A percentile compares a stretch with the other conserved stretches of the same genome.
Conservation (phyloP, 2,888 invertebrate genomes). For the Agonum fuliginosum region DNA sequence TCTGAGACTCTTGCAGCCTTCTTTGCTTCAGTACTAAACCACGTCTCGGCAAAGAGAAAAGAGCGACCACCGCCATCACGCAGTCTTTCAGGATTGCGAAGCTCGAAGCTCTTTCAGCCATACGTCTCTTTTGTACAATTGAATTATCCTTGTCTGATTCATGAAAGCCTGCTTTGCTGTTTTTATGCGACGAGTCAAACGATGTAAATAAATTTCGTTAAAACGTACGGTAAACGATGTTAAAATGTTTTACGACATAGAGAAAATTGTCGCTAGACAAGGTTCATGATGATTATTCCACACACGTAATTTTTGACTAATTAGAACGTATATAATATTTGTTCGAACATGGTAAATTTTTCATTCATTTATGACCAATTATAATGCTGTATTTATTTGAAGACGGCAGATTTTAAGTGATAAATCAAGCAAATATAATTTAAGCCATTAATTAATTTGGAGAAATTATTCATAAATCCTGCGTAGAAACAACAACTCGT, state of each 20-base stretch:
- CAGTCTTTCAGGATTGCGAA: conserved; percentile 21
- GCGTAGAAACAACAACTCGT: too few relatives aligned
- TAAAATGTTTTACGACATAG: conserved; percentile 26
- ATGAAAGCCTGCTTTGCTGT: conserved; percentile 1
- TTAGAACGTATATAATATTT: too few relatives aligned
- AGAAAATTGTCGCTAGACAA: conserved; percentile 19
- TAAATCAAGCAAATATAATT: too few relatives aligned
- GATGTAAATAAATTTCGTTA: conserved; percentile 44
- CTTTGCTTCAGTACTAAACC: background rate
- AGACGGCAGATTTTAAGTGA: too few relatives aligned
- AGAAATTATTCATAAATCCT: too few relatives aligned
- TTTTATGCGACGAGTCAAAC: conserved; percentile 37
- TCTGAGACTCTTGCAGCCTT: conserved; percentile 17
- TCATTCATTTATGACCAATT: too few relatives aligned
- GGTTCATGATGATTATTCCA: background rate
- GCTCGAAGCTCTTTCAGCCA: conserved; percentile 19
- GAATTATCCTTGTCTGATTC: conserved; percentile 33
- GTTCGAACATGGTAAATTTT: too few relatives aligned
- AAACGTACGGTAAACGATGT: conserved; percentile 28
- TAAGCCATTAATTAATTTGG: too few relatives aligned
- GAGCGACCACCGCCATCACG: conserved; percentile 28
- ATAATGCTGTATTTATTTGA: too few relatives aligned
- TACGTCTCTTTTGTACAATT: conserved; percentile 41
- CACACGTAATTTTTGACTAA: too few relatives aligned
- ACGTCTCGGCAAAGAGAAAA: conserved; percentile 8